phyloP scores from a whole-genome alignment of 1,140 invertebrate species.

The Stegodyphus mimosarum region DNA sequence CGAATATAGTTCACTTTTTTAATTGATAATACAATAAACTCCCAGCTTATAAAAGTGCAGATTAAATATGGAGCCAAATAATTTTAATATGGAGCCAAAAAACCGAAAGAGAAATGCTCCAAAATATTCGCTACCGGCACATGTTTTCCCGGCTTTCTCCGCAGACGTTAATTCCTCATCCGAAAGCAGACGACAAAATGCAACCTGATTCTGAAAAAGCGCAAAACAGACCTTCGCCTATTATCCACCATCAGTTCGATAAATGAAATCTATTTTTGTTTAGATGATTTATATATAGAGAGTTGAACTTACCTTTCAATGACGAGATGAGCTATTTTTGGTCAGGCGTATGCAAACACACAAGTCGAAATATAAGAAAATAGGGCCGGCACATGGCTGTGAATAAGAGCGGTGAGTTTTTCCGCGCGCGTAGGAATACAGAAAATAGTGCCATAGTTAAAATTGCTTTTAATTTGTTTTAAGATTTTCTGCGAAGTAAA shows the following conservation, averaged over 20 bases:
- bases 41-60: too few relatives aligned
- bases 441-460: background rate
- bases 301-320: conserved; percentile 29
- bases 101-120: conserved; percentile 14
- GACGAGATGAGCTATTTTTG: conserved; percentile 46
- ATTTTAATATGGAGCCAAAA: background rate
- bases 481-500: too few relatives aligned
- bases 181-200: conserved; percentile 20
- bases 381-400: conserved; percentile 21
- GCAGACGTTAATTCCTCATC: conserved; percentile 7
- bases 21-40: too few relatives aligned
- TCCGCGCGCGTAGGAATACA: conserved; percentile 14
- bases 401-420: conserved; percentile 9
- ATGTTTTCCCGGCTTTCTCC: conserved; percentile 14
- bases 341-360: conserved; percentile 34
- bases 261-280: conserved; percentile 34
- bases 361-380: conserved; percentile 36
- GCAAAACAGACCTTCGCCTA: conserved; percentile 19
- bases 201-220: background rate
- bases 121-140: background rate
- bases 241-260: conserved; percentile 33
- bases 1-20: too few relatives aligned
- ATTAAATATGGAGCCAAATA: background rate
- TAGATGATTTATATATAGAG: conserved; percentile 35
- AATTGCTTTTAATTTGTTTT: too few relatives aligned